Conservation (phyloP, 1,140 invertebrate species). For the Drosophila leontia region DNA sequence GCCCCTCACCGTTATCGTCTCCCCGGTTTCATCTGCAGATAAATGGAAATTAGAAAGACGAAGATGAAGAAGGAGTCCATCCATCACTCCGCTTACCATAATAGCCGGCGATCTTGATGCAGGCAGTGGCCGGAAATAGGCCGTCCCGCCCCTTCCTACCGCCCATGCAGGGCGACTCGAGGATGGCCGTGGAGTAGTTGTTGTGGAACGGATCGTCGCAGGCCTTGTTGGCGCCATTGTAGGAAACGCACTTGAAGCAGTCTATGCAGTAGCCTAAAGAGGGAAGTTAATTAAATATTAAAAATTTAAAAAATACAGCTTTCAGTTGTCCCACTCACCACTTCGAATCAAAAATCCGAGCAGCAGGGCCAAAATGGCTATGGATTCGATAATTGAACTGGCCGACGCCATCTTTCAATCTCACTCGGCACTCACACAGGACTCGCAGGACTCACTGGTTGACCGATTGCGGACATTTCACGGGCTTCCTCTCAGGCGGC, state of each 20-base stretch:
- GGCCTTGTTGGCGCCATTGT: constrained; percentile 93
- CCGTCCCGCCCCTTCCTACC: constrained; percentile 96
- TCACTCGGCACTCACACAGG: constrained; percentile 14
- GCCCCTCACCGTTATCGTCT: constrained; percentile 92
- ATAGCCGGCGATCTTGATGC: constrained; percentile 96
- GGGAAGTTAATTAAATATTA: neutral
- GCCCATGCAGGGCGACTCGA: constrained; percentile 96
- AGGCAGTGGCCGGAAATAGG: constrained; percentile 97
- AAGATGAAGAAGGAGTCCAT: constrained; percentile 9
- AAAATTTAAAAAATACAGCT: neutral
- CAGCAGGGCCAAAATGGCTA: constrained; percentile 57
- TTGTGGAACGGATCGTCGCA: constrained; percentile 99
- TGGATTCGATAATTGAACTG: constrained; percentile 66
- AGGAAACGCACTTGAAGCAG: constrained; percentile 98
- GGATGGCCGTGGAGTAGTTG: constrained; percentile 92
- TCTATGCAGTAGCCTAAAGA: constrained; percentile 90
- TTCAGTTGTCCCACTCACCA: constrained; percentile 41
- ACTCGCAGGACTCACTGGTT: constrained; percentile 39
- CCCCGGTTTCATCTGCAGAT: constrained; percentile 90
- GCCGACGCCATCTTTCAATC: constrained; percentile 46
- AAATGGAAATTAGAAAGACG: neutral
- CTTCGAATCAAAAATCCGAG: constrained; percentile 63
- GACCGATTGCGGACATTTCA: constrained; percentile 42
- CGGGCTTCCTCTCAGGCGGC: constrained; percentile 44
- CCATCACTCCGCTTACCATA: constrained; percentile 88